A percentile compares a stretch with the other conserved stretches of the same genome.
Conservation (phyloP, 2,797 vertebrate species). For the Chaenodraco wilsoni region DNA sequence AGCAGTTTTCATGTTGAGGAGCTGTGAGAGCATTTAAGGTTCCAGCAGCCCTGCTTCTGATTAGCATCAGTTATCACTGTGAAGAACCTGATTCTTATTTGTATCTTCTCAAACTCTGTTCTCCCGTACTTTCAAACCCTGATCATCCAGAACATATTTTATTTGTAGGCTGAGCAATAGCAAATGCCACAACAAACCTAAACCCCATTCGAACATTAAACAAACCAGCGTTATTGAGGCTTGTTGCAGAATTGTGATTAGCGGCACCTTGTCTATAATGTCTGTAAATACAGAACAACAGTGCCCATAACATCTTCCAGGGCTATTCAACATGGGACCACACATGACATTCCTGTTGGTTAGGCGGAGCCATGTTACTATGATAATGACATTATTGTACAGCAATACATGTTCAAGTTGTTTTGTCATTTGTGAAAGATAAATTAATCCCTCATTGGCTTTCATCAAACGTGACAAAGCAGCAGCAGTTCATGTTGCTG, state of each 20-base stretch:
- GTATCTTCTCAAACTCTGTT: constrained; percentile 44
- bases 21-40: constrained; percentile 57
- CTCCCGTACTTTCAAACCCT: constrained; percentile 37
- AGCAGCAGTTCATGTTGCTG: constrained; percentile 21
- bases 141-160: constrained; percentile 56
- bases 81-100: constrained; percentile 73
- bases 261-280: constrained; percentile 15
- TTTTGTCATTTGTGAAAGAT: neutral
- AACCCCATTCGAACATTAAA: constrained; percentile 29
- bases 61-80: constrained; percentile 84
- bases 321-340: constrained; percentile 82
- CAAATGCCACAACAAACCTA: constrained; percentile 42
- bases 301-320: constrained; percentile 59
- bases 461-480: neutral
- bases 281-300: constrained; percentile 18
- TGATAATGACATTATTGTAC: constrained; percentile 24
- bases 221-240: constrained; percentile 74
- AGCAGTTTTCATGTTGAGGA: constrained; percentile 22
- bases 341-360: constrained; percentile 79
- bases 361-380: constrained; percentile 64
- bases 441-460: neutral
- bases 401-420: constrained; percentile 29
- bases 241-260: constrained; percentile 44
- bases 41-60: constrained; percentile 68
- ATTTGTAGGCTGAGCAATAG: constrained; percentile 85